Percentiles rank a stretch among this genome's conserved stretches.
These are phyloP conservation scores for Tribolium freemani DNA, from an alignment of 2,888 invertebrate species.

Conservation along the genomic window DNA sequence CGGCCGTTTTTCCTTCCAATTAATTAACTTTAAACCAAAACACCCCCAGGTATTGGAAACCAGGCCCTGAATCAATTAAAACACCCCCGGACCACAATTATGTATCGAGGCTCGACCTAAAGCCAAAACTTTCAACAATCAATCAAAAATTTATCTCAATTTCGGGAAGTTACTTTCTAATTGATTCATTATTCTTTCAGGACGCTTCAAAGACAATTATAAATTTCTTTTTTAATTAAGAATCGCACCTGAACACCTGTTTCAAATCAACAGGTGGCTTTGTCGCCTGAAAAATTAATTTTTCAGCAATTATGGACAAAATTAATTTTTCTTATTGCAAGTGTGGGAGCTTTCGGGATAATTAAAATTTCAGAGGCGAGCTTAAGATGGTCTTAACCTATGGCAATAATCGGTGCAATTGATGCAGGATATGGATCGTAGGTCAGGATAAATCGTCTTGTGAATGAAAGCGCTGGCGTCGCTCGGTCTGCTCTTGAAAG, in stretches of 20 bases:
- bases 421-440: constrained; percentile 48
- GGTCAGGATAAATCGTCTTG: constrained; percentile 43
- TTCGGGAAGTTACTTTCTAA: neutral
- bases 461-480: constrained; percentile 51
- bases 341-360: neutral
- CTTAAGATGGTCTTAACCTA: constrained; percentile 10
- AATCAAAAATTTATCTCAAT: neutral
- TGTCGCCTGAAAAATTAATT: neutral
- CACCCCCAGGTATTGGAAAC: neutral
- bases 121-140: neutral
- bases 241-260: neutral
- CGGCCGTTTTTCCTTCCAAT: neutral
- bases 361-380: neutral
- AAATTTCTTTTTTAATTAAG: neutral
- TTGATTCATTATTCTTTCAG: neutral
- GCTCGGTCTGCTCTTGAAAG: constrained; percentile 43
- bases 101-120: neutral
- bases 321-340: too few species aligned
- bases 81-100: neutral
- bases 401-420: constrained; percentile 26
- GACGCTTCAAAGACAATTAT: neutral
- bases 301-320: neutral
- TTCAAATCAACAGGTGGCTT: constrained; percentile 5
- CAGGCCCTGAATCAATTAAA: neutral
- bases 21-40: neutral